Evolutionary conservation across 2,888 invertebrate genomes (phyloP), one percentile per base, ranked within the genome.

Genomic region (Ochropleura leucogaster): DNA sequence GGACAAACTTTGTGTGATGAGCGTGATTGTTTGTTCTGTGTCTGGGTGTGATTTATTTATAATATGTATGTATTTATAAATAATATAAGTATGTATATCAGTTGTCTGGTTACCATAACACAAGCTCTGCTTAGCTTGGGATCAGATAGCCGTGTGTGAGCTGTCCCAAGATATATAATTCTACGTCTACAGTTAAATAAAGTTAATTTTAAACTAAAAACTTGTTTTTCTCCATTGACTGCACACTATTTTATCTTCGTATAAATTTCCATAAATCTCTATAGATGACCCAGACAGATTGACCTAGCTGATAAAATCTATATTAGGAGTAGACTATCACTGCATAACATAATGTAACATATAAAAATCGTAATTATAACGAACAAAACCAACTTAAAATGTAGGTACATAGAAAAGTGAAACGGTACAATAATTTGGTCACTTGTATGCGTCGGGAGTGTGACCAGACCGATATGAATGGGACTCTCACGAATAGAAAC

Each of bases 401-500:
- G 51, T n/a, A 40, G 30, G 30, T 3, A 30, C 30, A 40, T 57
- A 66, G 49, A 66, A 69, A 63, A 4, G 79, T 69, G 79, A 79
- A 75, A 79, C 75, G 62, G 30, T 30, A 44, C 57, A 76, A 76
- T 76, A 80, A 80, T 71, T 60, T 20, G n/a, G n/a, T 44, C 44
- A 51, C 55, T 80, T 71, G 72, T 76, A 80, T 80, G 71, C 80
- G n/a, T 12, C 0, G 3, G n/a, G 7, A 4, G 63, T 59, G 30
- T 18, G 20, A 49, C 2, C 12, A 49, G 76, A 76, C 76, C 72
- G 64, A 65, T 76, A 80, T 80, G 60, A 71, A 80, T 80, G 76
- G 79, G 49, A 30, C 55, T 68, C 68, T 65, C 59, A 18, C 40
- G 18, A 65, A 65, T 80, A 72, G 80, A 80, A 80, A 80, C 53